Evolutionary conservation across 2,888 invertebrate genomes (phyloP).

Genomic region (Phania funesta): DNA sequence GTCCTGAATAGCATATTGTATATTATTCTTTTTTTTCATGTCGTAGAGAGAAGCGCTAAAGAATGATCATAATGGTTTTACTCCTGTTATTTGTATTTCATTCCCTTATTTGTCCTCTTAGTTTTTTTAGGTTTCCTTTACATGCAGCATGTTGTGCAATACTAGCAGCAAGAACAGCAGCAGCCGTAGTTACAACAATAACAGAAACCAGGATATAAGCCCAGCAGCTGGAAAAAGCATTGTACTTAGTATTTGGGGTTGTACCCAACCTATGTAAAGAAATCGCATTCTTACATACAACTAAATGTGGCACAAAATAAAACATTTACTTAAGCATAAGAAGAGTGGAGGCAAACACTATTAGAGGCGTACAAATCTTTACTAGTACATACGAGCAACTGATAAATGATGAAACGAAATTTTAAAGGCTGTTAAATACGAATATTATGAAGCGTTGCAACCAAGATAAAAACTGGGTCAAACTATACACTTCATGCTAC

Average conservation of each 20-base stretch:
- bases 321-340: slow-evolving; percentile 28
- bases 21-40: not conserved
- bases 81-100: slow-evolving; percentile 31
- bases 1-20: slow-evolving; percentile 20
- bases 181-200: slow-evolving; percentile 4
- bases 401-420: slow-evolving; percentile 28
- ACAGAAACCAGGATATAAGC: slow-evolving; percentile 46
- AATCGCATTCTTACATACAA: not conserved
- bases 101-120: slow-evolving; percentile 27
- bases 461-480: slow-evolving; percentile 58
- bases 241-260: slow-evolving; percentile 43
- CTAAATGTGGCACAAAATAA: slow-evolving; percentile 39
- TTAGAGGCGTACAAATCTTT: slow-evolving; percentile 2
- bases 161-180: not conserved
- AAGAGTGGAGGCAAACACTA: not conserved
- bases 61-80: slow-evolving; percentile 42
- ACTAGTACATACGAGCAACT: slow-evolving; percentile 13
- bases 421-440: slow-evolving; percentile 41
- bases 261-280: slow-evolving; percentile 6
- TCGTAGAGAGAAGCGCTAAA: not conserved
- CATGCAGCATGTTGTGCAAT: slow-evolving; percentile 16
- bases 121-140: slow-evolving; percentile 18
- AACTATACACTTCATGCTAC: slow-evolving; percentile 44
- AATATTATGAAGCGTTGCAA: slow-evolving; percentile 21
- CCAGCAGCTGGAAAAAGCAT: slow-evolving; percentile 57